Conservation (phyloP, 2,888 invertebrate species). For the Hyposoter dolosus region DNA sequence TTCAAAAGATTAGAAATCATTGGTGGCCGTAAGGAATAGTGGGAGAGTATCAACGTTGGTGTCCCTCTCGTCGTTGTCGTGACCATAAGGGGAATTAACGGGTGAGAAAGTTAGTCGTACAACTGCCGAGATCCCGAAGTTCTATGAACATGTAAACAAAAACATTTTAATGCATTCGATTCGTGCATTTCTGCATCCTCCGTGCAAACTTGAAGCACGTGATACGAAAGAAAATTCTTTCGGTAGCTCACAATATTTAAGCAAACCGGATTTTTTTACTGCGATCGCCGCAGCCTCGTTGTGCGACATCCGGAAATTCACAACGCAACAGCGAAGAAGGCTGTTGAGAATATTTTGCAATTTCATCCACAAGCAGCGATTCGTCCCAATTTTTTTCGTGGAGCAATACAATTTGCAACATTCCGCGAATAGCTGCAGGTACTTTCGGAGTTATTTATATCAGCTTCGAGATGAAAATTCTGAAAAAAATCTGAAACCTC, state of each 20-base stretch:
- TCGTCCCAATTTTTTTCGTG: background rate
- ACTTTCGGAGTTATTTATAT: background rate
- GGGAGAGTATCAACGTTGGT: constrained; percentile 45
- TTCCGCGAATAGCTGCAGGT: background rate
- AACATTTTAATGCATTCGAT: constrained; percentile 45
- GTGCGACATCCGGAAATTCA: background rate
- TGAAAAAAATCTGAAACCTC: background rate
- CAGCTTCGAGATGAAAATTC: background rate
- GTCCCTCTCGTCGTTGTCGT: constrained; percentile 59
- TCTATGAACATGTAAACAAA: constrained; percentile 34
- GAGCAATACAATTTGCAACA: background rate
- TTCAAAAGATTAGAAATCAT: constrained; percentile 68
- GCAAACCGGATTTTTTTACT: background rate
- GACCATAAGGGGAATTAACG: constrained; percentile 64
- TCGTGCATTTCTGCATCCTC: constrained; percentile 10
- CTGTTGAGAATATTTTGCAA: background rate
- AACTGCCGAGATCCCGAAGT: constrained; percentile 26
- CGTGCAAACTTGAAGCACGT: background rate
- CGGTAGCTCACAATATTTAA: background rate
- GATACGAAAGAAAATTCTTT: background rate
- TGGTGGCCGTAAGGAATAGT: constrained; percentile 45
- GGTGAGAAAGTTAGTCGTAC: constrained; percentile 62
- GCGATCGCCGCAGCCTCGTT: background rate
- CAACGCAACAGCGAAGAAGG: background rate
- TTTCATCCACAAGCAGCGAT: background rate